Percentiles rank a stretch among this genome's conserved stretches.
These are phyloP conservation scores for Xiphorhynchus elegans DNA, from an alignment of 2,113 vertebrate species.

Conservation along the genomic window DNA sequence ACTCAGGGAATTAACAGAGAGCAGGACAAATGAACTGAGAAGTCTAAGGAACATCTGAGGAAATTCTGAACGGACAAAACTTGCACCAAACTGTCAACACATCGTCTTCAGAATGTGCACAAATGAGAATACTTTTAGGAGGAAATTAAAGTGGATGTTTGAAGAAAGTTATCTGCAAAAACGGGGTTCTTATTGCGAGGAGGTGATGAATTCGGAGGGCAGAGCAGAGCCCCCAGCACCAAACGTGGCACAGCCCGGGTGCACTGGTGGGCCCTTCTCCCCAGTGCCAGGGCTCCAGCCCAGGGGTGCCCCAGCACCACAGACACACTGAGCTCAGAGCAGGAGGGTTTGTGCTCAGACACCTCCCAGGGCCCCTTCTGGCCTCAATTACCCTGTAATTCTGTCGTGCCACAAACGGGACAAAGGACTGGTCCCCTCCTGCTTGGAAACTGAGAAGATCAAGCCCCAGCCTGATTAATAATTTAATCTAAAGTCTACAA, in stretches of 20 bases:
- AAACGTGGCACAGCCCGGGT: fast-evolving
- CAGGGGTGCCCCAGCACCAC: neutral
- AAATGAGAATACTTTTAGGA: neutral
- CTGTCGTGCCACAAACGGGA: neutral
- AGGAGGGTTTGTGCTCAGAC: neutral
- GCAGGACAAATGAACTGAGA: neutral
- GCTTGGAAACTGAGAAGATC: neutral
- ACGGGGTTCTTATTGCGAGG: neutral
- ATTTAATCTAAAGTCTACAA: neutral
- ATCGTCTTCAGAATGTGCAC: neutral
- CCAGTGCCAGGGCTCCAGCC: neutral
- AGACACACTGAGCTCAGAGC: neutral
- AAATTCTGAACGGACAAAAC: neutral
- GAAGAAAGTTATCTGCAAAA: neutral
- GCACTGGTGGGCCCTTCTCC: neutral
- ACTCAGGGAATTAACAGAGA: neutral
- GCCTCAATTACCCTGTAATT: neutral
- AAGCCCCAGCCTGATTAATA: neutral
- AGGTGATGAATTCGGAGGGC: no score
- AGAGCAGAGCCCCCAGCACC: neutral
- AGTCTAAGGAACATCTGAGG: neutral
- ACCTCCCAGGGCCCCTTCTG: neutral
- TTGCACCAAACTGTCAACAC: neutral
- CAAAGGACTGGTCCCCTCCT: neutral
- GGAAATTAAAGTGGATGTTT: neutral